These are phyloP conservation scores for Plumapathes pennacea DNA, from an alignment of 92 coral and sea anemone genomes.

Conservation along the genomic window DNA sequence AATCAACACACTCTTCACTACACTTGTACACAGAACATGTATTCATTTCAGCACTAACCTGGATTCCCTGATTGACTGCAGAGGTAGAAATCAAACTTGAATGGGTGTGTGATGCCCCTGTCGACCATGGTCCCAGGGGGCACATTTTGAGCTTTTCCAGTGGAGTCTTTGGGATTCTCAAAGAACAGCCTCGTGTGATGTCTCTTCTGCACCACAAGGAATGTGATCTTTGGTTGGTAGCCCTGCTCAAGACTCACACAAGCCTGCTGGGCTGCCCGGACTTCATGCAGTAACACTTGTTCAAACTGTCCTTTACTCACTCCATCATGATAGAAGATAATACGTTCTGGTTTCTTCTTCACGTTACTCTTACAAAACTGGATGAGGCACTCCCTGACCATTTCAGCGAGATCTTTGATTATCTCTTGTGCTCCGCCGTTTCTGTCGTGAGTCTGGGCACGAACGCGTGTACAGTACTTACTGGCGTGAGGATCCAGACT, in stretches of 20 bases:
- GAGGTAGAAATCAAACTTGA: constrained; percentile 90
- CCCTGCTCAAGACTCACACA: constrained; percentile 74
- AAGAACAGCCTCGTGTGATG: constrained; percentile 89
- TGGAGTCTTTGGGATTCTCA: constrained; percentile 55
- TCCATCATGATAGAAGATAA: constrained; percentile 77
- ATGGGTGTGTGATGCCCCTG: constrained; percentile 89
- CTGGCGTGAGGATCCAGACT: constrained; percentile 80
- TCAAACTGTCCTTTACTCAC: constrained; percentile 94
- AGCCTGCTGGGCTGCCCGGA: constrained; percentile 90
- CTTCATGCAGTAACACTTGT: constrained; percentile 81
- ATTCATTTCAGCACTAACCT: too few species aligned
- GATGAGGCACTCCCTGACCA: constrained; percentile 64
- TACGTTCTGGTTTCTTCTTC: constrained; percentile 32
- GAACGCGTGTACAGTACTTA: constrained; percentile 69
- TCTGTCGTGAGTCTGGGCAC: constrained; percentile 72
- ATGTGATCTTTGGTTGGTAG: constrained; percentile 85
- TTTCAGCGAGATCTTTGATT: constrained; percentile 58
- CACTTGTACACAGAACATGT: too few species aligned
- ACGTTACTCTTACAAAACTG: constrained; percentile 33
- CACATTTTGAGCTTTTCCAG: constrained; percentile 68
- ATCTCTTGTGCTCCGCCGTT: constrained; percentile 71
- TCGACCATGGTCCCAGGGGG: constrained; percentile 97
- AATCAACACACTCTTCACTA: too few species aligned
- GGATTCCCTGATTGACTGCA: constrained; percentile 93
- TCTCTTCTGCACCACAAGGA: constrained; percentile 88